Conservation (phyloP, 2,888 invertebrate species). For the Lasioglossum calceatum region DNA sequence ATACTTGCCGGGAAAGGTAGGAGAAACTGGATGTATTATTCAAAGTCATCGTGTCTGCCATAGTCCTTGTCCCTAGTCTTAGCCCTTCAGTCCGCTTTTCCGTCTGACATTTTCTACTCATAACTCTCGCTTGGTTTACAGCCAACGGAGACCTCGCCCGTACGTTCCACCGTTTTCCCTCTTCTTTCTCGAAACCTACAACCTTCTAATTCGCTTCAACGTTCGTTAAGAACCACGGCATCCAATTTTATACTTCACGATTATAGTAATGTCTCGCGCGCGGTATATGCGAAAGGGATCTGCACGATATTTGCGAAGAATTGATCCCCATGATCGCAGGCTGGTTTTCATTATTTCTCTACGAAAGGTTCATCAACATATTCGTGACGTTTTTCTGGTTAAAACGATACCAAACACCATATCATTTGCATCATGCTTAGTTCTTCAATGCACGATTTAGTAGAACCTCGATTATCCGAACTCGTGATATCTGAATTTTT, state of each 20-base stretch:
- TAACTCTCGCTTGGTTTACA: slow-evolving; percentile 20
- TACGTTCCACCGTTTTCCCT: background rate
- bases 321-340: too few species aligned
- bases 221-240: background rate
- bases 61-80: slow-evolving; percentile 45
- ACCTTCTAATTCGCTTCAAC: background rate
- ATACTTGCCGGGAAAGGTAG: slow-evolving; percentile 3
- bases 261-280: background rate
- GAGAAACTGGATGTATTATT: slow-evolving; percentile 69
- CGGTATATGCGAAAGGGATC: background rate
- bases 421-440: too few species aligned
- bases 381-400: background rate
- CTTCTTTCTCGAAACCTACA: background rate
- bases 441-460: too few species aligned
- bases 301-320: background rate
- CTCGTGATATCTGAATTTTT: too few species aligned
- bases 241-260: background rate
- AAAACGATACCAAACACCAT: background rate
- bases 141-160: background rate
- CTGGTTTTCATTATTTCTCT: background rate
- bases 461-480: too few species aligned
- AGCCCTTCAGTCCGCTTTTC: slow-evolving; percentile 20
- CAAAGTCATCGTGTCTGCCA: slow-evolving; percentile 61
- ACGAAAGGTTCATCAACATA: background rate
- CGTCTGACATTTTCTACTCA: slow-evolving; percentile 29